phyloP scores from a whole-genome alignment of 1,140 invertebrate species.

The Portunus trituberculatus region DNA sequence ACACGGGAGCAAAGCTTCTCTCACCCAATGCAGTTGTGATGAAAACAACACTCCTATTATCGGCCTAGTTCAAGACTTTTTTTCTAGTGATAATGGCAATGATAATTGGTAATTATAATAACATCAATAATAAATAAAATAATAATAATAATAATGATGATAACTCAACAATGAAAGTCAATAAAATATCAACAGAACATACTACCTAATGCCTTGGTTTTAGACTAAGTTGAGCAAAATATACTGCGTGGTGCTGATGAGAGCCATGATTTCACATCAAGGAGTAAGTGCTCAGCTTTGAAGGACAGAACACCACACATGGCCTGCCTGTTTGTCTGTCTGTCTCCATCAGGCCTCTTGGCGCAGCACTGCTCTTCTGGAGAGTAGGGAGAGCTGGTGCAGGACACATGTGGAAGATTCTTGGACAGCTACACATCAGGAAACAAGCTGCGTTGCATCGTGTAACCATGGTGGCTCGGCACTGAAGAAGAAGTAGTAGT shows the following conservation, averaged over 20 bases:
- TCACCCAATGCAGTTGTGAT: not conserved
- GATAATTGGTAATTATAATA: no score
- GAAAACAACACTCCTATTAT: not conserved
- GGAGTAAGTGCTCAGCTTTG: not conserved
- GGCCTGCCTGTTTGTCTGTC: not conserved
- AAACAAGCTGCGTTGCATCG: not conserved
- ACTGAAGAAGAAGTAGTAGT: not conserved
- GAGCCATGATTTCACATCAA: not conserved
- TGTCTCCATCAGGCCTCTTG: not conserved
- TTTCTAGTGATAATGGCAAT: not conserved
- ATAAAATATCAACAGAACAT: conserved; percentile 9
- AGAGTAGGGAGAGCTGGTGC: not conserved
- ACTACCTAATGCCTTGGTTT: conserved; percentile 43
- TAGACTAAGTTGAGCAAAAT: conserved; percentile 53
- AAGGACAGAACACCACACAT: not conserved
- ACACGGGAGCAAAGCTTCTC: not conserved
- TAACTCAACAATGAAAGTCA: no score
- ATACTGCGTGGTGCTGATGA: conserved; percentile 3
- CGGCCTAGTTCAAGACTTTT: not conserved
- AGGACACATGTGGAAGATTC: not conserved
- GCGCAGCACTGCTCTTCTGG: not conserved
- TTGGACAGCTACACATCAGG: not conserved
- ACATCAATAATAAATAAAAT: not conserved
- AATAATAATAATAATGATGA: not conserved
- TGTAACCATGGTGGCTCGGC: not conserved